A percentile compares a stretch with the other conserved stretches of the same genome.
phyloP scores from a whole-genome alignment of 2,888 invertebrate genomes.

The Mimumesa dahlbomi region DNA sequence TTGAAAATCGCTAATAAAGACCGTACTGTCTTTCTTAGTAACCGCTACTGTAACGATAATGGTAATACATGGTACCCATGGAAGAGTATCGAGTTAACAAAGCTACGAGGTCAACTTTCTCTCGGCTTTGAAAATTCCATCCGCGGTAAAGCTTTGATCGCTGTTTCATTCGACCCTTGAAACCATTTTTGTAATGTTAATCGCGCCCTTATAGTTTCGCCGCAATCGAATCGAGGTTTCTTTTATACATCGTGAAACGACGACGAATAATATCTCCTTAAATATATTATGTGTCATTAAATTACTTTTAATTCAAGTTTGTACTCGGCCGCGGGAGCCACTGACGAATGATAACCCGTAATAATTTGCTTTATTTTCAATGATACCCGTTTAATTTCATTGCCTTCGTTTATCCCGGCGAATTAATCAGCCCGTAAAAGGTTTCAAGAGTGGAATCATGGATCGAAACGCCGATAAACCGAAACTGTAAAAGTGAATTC shows the following conservation, averaged over 20 bases:
- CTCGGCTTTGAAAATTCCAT: slow-evolving; percentile 32
- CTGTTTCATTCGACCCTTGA: slow-evolving; percentile 32
- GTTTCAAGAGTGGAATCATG: slow-evolving; percentile 22
- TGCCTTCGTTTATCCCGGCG: too few relatives aligned
- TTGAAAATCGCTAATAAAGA: slow-evolving; percentile 53
- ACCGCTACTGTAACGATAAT: slow-evolving; percentile 53
- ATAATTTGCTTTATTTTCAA: too few relatives aligned
- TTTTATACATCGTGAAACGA: too few relatives aligned
- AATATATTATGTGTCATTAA: neutral
- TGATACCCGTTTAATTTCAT: too few relatives aligned
- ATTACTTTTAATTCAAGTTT: slow-evolving; percentile 1
- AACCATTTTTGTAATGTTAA: slow-evolving; percentile 5
- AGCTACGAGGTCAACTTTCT: slow-evolving; percentile 54
- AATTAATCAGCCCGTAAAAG: too few relatives aligned
- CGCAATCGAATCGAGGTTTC: too few relatives aligned
- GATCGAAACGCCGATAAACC: neutral
- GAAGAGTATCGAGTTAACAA: slow-evolving; percentile 47
- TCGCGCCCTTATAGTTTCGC: neutral
- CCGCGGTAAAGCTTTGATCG: slow-evolving; percentile 19
- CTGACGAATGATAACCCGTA: too few relatives aligned
- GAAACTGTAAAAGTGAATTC: neutral
- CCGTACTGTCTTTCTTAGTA: slow-evolving; percentile 35
- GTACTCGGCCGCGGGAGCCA: too few relatives aligned
- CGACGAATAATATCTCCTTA: too few relatives aligned
- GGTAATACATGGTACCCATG: slow-evolving; percentile 45